Evolutionary conservation across 2,888 invertebrate genomes (phyloP).

Genomic region (Hedychridium roseum): DNA sequence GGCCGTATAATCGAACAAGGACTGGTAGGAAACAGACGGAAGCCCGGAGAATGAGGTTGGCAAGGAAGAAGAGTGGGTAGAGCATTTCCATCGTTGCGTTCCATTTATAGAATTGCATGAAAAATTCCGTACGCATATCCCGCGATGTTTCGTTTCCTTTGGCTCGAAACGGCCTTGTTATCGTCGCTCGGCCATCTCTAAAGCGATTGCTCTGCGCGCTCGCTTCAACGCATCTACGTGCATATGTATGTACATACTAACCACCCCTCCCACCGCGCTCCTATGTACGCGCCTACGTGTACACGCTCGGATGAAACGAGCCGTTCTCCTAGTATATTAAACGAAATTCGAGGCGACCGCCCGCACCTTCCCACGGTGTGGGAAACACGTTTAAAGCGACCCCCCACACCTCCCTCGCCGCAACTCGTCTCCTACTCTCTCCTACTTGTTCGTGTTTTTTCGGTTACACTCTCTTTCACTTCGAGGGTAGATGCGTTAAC

Average conservation of each 20-base stretch:
- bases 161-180: constrained; percentile 28
- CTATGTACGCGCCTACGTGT: constrained; percentile 5
- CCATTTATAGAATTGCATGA: constrained; percentile 59
- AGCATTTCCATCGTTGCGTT: constrained; percentile 37
- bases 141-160: constrained; percentile 38
- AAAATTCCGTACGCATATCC: constrained; percentile 52
- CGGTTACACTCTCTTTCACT: no score
- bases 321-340: constrained; percentile 10
- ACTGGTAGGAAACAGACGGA: background rate
- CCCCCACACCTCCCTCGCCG: no score
- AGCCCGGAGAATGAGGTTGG: background rate
- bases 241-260: constrained; percentile 9
- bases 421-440: no score
- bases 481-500: no score
- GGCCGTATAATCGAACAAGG: background rate
- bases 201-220: constrained; percentile 38
- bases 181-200: constrained; percentile 36
- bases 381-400: no score
- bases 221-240: constrained; percentile 11
- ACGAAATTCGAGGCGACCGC: constrained; percentile 13
- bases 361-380: constrained; percentile 7
- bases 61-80: background rate
- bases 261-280: no score
- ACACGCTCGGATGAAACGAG: constrained; percentile 2
- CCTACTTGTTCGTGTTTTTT: no score